Percentiles rank a stretch among this genome's conserved stretches.
phyloP scores from a whole-genome alignment of 1,140 invertebrate genomes.

The Lordiphosa mommai region DNA sequence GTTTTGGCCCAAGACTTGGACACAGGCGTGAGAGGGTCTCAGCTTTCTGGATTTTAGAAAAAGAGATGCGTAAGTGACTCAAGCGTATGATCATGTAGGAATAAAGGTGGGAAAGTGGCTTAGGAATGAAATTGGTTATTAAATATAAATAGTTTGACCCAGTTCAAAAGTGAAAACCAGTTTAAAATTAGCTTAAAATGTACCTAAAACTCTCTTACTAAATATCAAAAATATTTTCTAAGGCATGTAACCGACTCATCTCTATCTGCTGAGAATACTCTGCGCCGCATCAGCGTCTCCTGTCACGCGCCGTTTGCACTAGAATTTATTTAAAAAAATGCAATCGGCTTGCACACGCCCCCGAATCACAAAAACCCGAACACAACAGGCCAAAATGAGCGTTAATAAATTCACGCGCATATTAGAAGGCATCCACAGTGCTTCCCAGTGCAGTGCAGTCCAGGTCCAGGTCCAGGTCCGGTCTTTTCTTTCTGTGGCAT shows the following conservation, averaged over 20 bases:
- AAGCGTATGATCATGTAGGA: too few relatives aligned
- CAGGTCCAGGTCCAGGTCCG: constrained; percentile 13
- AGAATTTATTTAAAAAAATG: constrained; percentile 77
- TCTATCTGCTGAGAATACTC: constrained; percentile 15
- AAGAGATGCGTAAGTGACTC: too few relatives aligned
- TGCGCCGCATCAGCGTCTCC: constrained; percentile 16
- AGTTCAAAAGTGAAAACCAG: too few relatives aligned
- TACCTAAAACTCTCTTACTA: too few relatives aligned
- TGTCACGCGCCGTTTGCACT: constrained; percentile 72
- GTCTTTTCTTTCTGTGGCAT: constrained; percentile 48
- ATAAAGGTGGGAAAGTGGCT: too few relatives aligned
- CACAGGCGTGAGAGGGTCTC: neutral
- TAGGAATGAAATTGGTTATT: too few relatives aligned
- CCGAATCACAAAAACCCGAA: constrained; percentile 33
- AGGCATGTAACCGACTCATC: neutral
- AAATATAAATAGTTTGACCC: too few relatives aligned
- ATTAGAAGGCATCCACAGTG: constrained; percentile 42
- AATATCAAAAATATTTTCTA: too few relatives aligned
- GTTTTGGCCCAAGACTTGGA: constrained; percentile 42
- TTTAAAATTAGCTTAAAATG: too few relatives aligned
- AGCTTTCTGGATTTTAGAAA: neutral
- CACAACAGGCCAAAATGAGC: constrained; percentile 53
- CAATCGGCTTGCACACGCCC: constrained; percentile 71
- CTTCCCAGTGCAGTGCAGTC: neutral
- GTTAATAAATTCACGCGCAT: constrained; percentile 75